phyloP scores from a whole-genome alignment of 2,888 invertebrate species.

The Drosophila sordidapex region DNA sequence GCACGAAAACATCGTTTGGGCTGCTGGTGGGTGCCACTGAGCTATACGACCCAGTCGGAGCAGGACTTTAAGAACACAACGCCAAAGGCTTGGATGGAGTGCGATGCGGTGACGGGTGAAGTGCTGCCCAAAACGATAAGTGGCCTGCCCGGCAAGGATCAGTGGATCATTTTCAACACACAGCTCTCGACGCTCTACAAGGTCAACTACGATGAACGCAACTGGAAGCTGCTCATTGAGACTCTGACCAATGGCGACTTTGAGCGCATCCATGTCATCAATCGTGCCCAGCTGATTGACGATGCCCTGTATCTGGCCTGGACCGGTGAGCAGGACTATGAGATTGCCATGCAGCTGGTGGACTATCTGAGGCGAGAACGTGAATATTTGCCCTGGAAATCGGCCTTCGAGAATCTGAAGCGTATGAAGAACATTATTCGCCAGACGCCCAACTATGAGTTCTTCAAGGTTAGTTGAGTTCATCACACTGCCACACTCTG shows the following conservation, averaged over 20 bases:
- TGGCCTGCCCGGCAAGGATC: slow-evolving; percentile 85
- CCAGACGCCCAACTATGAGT: slow-evolving; percentile 87
- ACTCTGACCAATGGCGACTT: slow-evolving; percentile 87
- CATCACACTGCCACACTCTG: not conserved
- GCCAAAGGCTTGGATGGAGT: slow-evolving; percentile 87
- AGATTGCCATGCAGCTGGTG: slow-evolving; percentile 86
- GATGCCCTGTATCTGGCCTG: slow-evolving; percentile 90
- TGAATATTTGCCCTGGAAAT: slow-evolving; percentile 86
- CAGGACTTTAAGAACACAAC: slow-evolving; percentile 86
- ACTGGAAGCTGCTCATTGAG: slow-evolving; percentile 89
- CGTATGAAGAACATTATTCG: slow-evolving; percentile 87
- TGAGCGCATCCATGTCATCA: slow-evolving; percentile 88
- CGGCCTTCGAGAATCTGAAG: slow-evolving; percentile 87
- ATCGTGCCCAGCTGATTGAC: slow-evolving; percentile 92
- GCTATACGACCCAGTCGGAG: slow-evolving; percentile 86
- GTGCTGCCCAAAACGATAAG: slow-evolving; percentile 71
- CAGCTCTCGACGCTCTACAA: slow-evolving; percentile 90
- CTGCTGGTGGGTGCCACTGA: slow-evolving; percentile 89
- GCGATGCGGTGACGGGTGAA: slow-evolving; percentile 66
- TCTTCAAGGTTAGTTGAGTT: slow-evolving; percentile 86
- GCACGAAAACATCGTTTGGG: slow-evolving; percentile 60
- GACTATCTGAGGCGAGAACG: slow-evolving; percentile 85
- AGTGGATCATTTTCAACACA: slow-evolving; percentile 91
- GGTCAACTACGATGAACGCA: slow-evolving; percentile 91
- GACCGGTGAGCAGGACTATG: slow-evolving; percentile 88